These are phyloP conservation scores for Coluber constrictor DNA, from an alignment of 2,797 vertebrate genomes.

Conservation along the genomic window DNA sequence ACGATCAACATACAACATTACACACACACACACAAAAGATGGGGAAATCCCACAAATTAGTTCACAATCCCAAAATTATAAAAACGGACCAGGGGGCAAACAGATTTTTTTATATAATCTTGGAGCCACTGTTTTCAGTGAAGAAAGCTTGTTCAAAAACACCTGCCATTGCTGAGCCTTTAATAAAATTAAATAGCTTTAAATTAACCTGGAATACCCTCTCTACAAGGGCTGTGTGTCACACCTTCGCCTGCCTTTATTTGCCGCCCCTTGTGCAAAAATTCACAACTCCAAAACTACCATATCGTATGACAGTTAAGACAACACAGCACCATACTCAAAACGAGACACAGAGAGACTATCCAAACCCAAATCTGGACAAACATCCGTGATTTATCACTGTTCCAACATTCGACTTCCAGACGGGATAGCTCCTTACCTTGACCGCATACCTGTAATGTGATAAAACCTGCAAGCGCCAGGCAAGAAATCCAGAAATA, in stretches of 20 bases:
- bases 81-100: neutral
- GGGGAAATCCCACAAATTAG: neutral
- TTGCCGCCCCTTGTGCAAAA: neutral
- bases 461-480: constrained; percentile 36
- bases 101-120: neutral
- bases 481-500: constrained; percentile 57
- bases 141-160: neutral
- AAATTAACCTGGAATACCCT: neutral
- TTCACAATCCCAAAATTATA: neutral
- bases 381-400: no score
- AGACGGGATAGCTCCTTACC: constrained; percentile 47
- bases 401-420: neutral
- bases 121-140: neutral
- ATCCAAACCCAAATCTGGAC: neutral
- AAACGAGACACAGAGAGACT: neutral
- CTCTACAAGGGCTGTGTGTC: neutral
- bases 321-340: no score
- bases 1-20: neutral
- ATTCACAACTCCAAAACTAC: neutral
- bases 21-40: neutral
- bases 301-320: neutral
- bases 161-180: neutral
- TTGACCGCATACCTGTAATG: constrained; percentile 48
- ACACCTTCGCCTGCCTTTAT: neutral
- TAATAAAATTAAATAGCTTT: neutral